Percentiles rank a stretch among this genome's conserved stretches.
These are phyloP conservation scores for Nilaparvata lugens DNA, from an alignment of 1,140 invertebrate genomes.

Conservation along the genomic window DNA sequence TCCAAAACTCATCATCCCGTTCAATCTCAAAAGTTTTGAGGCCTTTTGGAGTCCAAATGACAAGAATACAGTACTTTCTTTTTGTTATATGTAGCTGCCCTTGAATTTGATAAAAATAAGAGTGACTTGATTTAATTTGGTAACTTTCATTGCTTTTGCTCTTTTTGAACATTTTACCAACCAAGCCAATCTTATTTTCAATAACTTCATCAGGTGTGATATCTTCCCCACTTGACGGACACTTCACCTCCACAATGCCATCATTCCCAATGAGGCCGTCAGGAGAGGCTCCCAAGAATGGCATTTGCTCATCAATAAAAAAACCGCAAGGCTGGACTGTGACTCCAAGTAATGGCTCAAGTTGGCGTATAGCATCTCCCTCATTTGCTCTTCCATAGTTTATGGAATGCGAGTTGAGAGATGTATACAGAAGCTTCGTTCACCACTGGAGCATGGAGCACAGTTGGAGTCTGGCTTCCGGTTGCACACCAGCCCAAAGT, in stretches of 20 bases:
- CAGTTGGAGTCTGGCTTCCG: too few relatives aligned
- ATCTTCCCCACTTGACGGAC: constrained; percentile 26
- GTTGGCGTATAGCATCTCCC: too few relatives aligned
- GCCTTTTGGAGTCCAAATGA: constrained; percentile 30
- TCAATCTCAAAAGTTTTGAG: constrained; percentile 17
- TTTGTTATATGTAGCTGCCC: constrained; percentile 33
- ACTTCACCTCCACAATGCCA: constrained; percentile 33
- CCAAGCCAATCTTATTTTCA: constrained; percentile 11
- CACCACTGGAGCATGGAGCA: too few relatives aligned
- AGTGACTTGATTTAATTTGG: constrained; percentile 29
- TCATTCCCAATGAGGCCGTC: too few relatives aligned
- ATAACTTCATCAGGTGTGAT: constrained; percentile 20
- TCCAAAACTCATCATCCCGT: constrained; percentile 19
- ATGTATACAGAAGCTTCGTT: too few relatives aligned
- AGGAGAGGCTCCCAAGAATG: too few relatives aligned
- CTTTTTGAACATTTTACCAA: constrained; percentile 17
- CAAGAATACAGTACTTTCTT: constrained; percentile 33
- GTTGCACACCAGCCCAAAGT: too few relatives aligned
- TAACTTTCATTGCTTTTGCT: neutral
- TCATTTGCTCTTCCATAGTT: too few relatives aligned
- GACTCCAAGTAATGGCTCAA: too few relatives aligned
- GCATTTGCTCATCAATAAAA: too few relatives aligned
- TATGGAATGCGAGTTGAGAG: too few relatives aligned
- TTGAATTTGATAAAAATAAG: constrained; percentile 36
- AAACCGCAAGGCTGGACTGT: too few relatives aligned